A percentile compares a stretch with the other conserved stretches of the same genome.
phyloP scores from a whole-genome alignment of 2,888 invertebrate genomes.

The Drosophila birchii region DNA sequence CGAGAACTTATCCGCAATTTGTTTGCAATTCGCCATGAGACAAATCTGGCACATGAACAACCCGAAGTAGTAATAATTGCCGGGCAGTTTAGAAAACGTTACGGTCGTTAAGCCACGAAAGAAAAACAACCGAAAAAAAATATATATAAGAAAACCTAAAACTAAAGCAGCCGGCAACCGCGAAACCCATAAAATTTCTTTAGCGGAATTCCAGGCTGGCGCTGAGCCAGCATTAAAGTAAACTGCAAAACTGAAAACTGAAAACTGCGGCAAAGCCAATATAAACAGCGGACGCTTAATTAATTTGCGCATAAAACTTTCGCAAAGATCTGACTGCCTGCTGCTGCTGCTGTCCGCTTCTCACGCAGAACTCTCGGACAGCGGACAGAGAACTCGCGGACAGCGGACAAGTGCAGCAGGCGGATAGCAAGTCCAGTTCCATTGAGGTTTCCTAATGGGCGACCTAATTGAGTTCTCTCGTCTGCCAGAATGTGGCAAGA shows the following conservation, averaged over 20 bases:
- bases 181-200: constrained; percentile 57
- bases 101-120: constrained; percentile 65
- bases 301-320: constrained; percentile 74
- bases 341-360: constrained; percentile 30
- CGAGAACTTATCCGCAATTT: constrained; percentile 41
- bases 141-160: constrained; percentile 6
- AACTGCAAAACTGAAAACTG: constrained; percentile 22
- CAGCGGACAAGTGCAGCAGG: constrained; percentile 21
- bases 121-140: constrained; percentile 21
- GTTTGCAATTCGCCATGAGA: constrained; percentile 22
- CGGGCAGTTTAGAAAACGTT: constrained; percentile 56
- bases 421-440: constrained; percentile 50
- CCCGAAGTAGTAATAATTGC: constrained; percentile 36
- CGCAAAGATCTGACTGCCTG: constrained; percentile 48
- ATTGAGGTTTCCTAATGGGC: constrained; percentile 55
- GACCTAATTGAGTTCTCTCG: constrained; percentile 43
- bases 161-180: constrained; percentile 24
- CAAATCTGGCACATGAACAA: constrained; percentile 37
- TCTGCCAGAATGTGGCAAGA: constrained; percentile 51
- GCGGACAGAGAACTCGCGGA: constrained; percentile 21
- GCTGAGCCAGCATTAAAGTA: constrained; percentile 40
- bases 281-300: constrained; percentile 56
- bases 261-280: constrained; percentile 49
- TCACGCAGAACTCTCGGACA: constrained; percentile 41
- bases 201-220: constrained; percentile 58